Base-by-base conservation (phyloP, 2,888 invertebrate species). In the Heliconius charithonia region DNA sequence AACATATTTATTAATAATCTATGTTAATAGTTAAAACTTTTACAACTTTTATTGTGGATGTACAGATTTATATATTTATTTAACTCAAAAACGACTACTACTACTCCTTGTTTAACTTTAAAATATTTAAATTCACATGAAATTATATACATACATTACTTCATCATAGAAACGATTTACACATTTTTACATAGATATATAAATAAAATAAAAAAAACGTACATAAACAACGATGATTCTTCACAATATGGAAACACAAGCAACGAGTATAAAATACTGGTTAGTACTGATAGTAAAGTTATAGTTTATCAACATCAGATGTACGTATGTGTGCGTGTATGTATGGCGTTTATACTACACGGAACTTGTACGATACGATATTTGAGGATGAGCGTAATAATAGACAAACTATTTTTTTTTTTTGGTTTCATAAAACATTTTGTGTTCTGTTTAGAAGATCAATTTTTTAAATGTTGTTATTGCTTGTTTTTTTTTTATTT, bases 201-300 rank as follows among this genome's bases (percentile, higher is more conserved):
- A 67, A 3, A 10, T 13, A 4, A 67, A n/a, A n/a, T 13, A 13
- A 41, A 51, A n/a, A 59, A 67, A 69, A 69, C 69, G 7, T 69
- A 69, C 69, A 45, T 16, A 69, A 41, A 25, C 9, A 22, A 16
- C 41, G 67, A 41, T 25, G 41, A 25, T 2, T 69, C 16, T 45
- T 19, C 69, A 41, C 41, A 16, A 63, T 63, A 41, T 45, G 45
- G 13, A 69, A 45, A 69, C 69, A 69, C 69, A 69, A 69, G 41
- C 69, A 69, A 41, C 16, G 25, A 7, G 41, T 69, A 69, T 69
- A 25, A 45, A 41, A 45, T 6, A 69, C 69, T 25, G 41, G 25
- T 25, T 45, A 25, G 16, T 41, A 69, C 69, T 69, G 41, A 69
- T 25, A 69, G 41, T 25, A 45, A 16, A 25, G 45, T 13, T 69